A percentile compares a stretch with the other conserved stretches of the same genome.
phyloP scores from a whole-genome alignment of 2,113 vertebrate species.

The Oceanodroma tethys region DNA sequence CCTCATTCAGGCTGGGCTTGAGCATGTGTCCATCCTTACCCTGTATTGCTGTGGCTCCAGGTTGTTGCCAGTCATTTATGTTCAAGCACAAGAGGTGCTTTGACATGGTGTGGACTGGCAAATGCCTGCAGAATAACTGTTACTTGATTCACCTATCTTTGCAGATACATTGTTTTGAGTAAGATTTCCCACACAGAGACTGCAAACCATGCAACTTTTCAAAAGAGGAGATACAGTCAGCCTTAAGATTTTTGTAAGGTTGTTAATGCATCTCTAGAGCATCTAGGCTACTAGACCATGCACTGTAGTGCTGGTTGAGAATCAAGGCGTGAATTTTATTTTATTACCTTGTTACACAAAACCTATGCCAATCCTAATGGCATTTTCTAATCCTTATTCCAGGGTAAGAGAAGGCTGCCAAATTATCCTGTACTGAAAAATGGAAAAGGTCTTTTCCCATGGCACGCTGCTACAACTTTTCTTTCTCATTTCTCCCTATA shows the following conservation, averaged over 20 bases:
- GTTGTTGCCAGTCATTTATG: not conserved
- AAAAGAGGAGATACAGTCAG: not conserved
- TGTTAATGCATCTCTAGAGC: not conserved
- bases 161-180: not conserved
- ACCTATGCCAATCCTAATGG: not conserved
- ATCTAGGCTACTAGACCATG: not conserved
- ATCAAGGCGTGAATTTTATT: not conserved
- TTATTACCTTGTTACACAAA: not conserved
- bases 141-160: not conserved
- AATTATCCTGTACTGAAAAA: not conserved
- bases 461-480: not conserved
- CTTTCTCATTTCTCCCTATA: not conserved
- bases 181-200: not conserved
- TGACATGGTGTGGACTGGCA: not conserved
- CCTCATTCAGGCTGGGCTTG: not conserved
- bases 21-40: rapidly evolving
- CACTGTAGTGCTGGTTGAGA: not conserved
- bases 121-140: not conserved
- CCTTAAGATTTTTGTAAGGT: not conserved
- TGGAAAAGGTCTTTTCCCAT: not conserved
- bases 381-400: not conserved
- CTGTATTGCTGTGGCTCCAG: not conserved
- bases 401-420: not conserved
- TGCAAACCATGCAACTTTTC: not conserved
- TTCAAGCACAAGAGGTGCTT: not conserved